Base-by-base conservation (phyloP, 2,797 vertebrate genomes). In the Pempheris klunzingeri region DNA sequence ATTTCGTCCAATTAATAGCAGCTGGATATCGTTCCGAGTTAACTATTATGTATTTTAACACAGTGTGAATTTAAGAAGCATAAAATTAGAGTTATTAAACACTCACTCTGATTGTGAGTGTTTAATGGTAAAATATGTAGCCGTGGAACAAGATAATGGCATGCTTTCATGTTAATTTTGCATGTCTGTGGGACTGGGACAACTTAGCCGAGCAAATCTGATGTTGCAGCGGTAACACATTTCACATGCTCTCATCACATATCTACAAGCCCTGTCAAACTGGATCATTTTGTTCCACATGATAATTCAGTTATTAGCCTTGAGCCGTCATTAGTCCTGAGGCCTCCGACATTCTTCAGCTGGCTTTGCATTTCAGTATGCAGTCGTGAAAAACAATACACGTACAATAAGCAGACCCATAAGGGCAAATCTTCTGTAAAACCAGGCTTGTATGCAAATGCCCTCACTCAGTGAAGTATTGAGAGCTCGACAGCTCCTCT, bases 181-280 rank as follows among this genome's bases (percentile, higher is more conserved):
- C 44, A 73, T 54, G 57, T 73, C 71, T 44, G 38, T 13, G 26
- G 44, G 68, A 61, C 4, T 30, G 59, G 24, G 22, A 12, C n/a
- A 34, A 44, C 13, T 36, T 11, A 22, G 46, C 9, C 11, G 18
- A 8, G 52, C 7, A n/a, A 11, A 8, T 52, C 12, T 26, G 10
- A 36, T 46, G 26, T 55, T 15, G 13, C 36, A 39, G 67, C 18
- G 12, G 24, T 24, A 69, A 20, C 52, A 78, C 65, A 83, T 88
- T 91, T 92, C 87, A 90, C 91, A 91, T 38, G 3, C 11, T 58
- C 77, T 62, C 78, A 81, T 75, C 77, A 92, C 86, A 94, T 90
- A 88, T 83, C 81, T 79, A 81, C 61, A 84, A 69, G 49, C 60
- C 63, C 36, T 62, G 88, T 65, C 82, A 90, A 78, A 81, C 17